Base-by-base conservation (phyloP, 1,140 invertebrate genomes). In the Drosophila prosaltans region DNA sequence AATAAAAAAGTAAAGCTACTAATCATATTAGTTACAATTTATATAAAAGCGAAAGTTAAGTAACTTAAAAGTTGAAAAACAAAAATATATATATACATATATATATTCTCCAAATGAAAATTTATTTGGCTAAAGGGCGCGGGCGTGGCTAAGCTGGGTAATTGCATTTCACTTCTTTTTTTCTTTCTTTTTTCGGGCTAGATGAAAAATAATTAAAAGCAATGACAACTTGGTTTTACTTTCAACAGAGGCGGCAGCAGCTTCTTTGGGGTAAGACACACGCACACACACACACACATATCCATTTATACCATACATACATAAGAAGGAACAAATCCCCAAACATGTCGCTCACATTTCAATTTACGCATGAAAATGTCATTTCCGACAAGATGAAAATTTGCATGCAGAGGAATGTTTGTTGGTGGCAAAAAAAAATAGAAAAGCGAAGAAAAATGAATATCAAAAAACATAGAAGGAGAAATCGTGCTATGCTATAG, bases 291-390 rank as follows among this genome's bases (percentile, higher is more conserved):
- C 4, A 43, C n/a, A 45, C 26, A 48, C 28, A 48, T 5, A 58
- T 5, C 21, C 2, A 21, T 10, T 11, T 6, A 32, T 11, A 41
- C 11, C 7, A 24, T 2, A 8, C 7, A 48, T 21, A 48, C 21
- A 24, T 11, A 48, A 16, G 32, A 30, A 16, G 5, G 40, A 30
- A 26, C 39, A 78, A 89, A 89, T 89, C 84, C 84, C 84, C 84
- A 89, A 88, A 88, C 86, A 90, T 88, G 86, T 90, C 82, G 82
- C 86, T 81, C 82, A 86, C 86, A 91, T 90, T 90, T 90, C 86
- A 90, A 90, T 90, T 90, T 90, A 90, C 86, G 88, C 86, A 90
- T 90, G 88, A 90, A 90, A 90, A 90, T 90, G 86, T 83, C 88
- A 91, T 90, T 90, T 86, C 88, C 84, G 80, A 89, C 84, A 83